These are phyloP conservation scores for Penaeus japonicus DNA, from an alignment of 1,140 invertebrate species.

Conservation along the genomic window DNA sequence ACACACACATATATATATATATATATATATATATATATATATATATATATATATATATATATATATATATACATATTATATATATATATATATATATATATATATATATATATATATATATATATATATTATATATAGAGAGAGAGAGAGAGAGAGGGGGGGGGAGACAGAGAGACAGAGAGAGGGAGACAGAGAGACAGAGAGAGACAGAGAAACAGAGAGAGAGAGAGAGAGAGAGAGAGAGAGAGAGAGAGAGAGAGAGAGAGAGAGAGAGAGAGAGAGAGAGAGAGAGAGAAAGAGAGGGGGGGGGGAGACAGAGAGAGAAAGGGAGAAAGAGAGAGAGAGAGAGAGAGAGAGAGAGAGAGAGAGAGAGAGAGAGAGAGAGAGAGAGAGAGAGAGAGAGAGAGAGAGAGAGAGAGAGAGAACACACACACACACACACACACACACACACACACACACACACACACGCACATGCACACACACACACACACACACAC, in stretches of 20 bases:
- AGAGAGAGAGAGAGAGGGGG: too few species aligned
- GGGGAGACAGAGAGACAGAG: background rate
- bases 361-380: slow-evolving; percentile 33
- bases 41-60: too few species aligned
- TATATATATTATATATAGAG: too few species aligned
- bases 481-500: too few species aligned
- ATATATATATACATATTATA: too few species aligned
- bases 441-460: too few species aligned
- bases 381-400: slow-evolving; percentile 41
- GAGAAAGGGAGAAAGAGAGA: background rate
- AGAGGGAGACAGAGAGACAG: background rate
- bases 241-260: background rate
- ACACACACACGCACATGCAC: too few species aligned
- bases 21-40: too few species aligned
- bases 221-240: background rate
- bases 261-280: background rate
- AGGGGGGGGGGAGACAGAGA: background rate
- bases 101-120: too few species aligned
- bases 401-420: slow-evolving; percentile 48
- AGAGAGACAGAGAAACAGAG: background rate
- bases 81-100: too few species aligned
- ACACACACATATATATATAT: too few species aligned
- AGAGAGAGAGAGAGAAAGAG: background rate
- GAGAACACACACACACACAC: background rate
- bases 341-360: background rate